Conservation (phyloP, 2,113 vertebrate genomes). For the Bambusicola thoracicus region DNA sequence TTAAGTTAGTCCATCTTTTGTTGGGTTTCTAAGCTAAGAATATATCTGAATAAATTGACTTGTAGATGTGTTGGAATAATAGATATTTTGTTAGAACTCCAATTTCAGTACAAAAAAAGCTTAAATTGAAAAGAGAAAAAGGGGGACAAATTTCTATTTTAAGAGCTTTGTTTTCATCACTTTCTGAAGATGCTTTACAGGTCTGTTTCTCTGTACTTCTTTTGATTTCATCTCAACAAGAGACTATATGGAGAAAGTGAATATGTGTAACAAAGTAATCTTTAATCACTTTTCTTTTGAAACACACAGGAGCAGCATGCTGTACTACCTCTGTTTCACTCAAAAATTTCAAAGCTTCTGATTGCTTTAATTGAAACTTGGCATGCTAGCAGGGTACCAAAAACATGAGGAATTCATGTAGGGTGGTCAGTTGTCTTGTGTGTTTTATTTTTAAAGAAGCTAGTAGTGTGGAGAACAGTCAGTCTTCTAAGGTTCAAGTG, state of each 20-base stretch:
- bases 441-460: neutral
- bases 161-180: neutral
- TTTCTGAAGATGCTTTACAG: neutral
- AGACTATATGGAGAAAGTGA: neutral
- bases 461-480: neutral
- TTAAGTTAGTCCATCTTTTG: neutral
- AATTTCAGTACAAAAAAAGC: neutral
- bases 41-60: neutral
- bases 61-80: neutral
- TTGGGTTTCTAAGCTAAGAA: neutral
- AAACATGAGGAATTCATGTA: neutral
- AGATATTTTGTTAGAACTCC: neutral
- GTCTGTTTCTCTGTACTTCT: neutral
- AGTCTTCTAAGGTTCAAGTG: neutral
- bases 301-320: neutral
- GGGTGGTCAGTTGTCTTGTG: neutral
- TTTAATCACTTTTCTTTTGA: neutral
- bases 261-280: neutral
- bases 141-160: neutral
- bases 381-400: neutral
- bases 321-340: neutral
- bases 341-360: neutral
- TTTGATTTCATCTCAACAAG: neutral
- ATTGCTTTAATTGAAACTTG: neutral
- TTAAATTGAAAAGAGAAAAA: neutral